Conservation (phyloP, 2,113 vertebrate genomes). For the Hypocryptadius cinnamomeus region DNA sequence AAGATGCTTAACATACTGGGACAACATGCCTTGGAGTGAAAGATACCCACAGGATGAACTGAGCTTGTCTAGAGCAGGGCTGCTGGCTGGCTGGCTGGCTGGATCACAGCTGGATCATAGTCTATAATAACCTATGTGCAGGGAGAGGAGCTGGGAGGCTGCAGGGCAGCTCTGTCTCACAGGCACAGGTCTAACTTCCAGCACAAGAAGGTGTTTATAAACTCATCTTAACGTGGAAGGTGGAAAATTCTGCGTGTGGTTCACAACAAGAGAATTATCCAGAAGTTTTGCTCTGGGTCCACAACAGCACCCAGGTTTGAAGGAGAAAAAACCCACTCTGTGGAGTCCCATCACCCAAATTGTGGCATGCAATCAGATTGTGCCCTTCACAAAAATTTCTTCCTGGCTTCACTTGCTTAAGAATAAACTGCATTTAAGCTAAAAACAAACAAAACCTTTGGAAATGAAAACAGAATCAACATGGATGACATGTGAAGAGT, state of each 20-base stretch:
- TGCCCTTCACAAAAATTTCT: background rate
- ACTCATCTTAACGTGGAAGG: background rate
- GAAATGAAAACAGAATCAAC: background rate
- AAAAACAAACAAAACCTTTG: background rate
- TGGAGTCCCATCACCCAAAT: background rate
- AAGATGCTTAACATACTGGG: background rate
- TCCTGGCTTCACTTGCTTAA: background rate
- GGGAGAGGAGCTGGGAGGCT: background rate
- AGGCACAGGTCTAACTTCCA: background rate
- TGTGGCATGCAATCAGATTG: background rate
- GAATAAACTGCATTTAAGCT: background rate
- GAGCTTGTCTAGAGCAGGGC: background rate
- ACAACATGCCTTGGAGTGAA: background rate
- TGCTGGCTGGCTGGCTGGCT: background rate
- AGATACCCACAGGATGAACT: rapidly evolving
- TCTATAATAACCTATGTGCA: background rate
- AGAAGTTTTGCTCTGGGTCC: background rate
- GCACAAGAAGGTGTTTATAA: background rate
- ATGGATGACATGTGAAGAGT: background rate
- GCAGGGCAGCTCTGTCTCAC: background rate
- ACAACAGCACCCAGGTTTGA: background rate
- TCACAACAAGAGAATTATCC: background rate
- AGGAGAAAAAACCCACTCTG: background rate
- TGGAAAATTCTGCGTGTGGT: background rate
- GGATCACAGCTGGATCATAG: background rate